Evolutionary conservation across 2,888 invertebrate genomes (phyloP), one percentile per base, ranked within the genome.

Genomic region (Hermodice carunculata): DNA sequence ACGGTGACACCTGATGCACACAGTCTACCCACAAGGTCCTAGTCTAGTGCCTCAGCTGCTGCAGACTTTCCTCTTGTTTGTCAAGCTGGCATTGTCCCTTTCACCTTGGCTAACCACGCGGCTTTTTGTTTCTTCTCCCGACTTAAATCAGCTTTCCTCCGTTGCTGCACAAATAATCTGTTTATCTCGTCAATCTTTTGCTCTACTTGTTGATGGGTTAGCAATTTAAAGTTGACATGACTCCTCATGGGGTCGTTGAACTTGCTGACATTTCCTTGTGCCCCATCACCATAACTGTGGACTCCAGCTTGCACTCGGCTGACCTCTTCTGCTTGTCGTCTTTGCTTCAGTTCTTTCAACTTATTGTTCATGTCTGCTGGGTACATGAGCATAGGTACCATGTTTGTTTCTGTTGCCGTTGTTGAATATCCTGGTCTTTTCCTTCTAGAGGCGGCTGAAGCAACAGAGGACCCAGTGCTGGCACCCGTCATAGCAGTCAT

Each of bases 361-460:
- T 78, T 80, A 11, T 79, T 78, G 49, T 73, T 75, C 66, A 81
- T 70, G 49, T 80, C 77, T 26, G 70, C 69, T 3, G 84, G 75
- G 58, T 81, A 84, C 80, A 84, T 84, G 52, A 82, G 68, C 82
- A 83, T 83, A 0, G 83, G 83, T 17, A 81, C 81, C 53, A 75
- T 64, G 58, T 66, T 77, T 24, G 73, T 64, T 52, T 77, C 79
- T 26, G 70, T 57, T 40, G 75, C 73, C 14, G 81, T 73, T 0
- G 78, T 74, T 8, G 76, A 67, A n/a, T 76, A 40, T 22, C 67
- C 69, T 17, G 75, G 67, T 43, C 52, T 43, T 63, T 70, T 26
- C 53, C 34, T 59, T 17, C 46, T 19, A 52, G 11, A 66, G 53
- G 19, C 76, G 77, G 42, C 75, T 76, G 19, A 77, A 77, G 31